These are phyloP conservation scores for Corydoras sp. DNA, from an alignment of 2,113 vertebrate species.

Conservation along the genomic window DNA sequence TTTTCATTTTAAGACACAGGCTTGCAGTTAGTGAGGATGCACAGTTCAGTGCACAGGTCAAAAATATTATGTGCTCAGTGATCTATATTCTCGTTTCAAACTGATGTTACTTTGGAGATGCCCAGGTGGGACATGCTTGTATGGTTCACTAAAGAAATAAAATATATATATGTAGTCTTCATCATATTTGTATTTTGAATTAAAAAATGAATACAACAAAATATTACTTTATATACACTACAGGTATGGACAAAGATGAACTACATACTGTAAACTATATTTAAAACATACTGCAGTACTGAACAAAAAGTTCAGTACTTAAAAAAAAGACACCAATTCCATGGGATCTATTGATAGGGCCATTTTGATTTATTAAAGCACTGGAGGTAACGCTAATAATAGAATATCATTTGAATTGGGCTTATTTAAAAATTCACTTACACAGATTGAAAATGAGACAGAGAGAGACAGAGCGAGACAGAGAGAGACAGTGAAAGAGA, in stretches of 20 bases:
- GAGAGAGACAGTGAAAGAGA: conserved; percentile 19
- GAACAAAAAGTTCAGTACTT: conserved; percentile 36
- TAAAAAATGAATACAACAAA: too few relatives aligned
- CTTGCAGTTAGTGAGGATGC: too few relatives aligned
- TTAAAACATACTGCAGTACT: conserved; percentile 31
- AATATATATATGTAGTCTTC: too few relatives aligned
- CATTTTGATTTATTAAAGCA: conserved; percentile 69
- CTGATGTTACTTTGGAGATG: too few relatives aligned
- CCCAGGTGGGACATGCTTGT: too few relatives aligned
- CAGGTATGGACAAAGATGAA: not conserved
- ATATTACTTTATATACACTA: too few relatives aligned
- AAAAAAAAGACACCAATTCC: conserved; percentile 39
- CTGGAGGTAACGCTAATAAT: conserved; percentile 66
- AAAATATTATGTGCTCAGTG: too few relatives aligned
- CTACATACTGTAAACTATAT: conserved; percentile 6
- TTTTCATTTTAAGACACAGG: too few relatives aligned
- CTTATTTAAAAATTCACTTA: conserved; percentile 57
- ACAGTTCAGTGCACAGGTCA: too few relatives aligned
- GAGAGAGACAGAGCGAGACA: conserved; percentile 13
- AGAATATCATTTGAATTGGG: conserved; percentile 65
- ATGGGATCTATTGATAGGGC: conserved; percentile 63
- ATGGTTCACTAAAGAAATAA: too few relatives aligned
- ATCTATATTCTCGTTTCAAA: too few relatives aligned
- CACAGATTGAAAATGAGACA: conserved; percentile 40
- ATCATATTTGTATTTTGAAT: too few relatives aligned